Conservation (phyloP, 1,140 invertebrate genomes). For the Cotesia chilonis region DNA sequence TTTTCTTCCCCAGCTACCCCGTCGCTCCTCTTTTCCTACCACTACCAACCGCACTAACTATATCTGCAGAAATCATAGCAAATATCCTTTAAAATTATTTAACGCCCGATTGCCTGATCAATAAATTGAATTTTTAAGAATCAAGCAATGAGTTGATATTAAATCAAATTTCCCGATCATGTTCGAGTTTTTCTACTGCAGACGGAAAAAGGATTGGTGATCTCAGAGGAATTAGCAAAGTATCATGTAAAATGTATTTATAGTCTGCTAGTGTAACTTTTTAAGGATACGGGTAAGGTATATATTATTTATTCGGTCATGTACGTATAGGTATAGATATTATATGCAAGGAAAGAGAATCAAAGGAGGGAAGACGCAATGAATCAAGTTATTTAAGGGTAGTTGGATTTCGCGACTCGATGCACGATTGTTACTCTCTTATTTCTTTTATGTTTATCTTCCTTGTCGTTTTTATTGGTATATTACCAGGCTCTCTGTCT, state of each 20-base stretch:
- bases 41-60: not conserved
- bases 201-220: slow-evolving; percentile 40
- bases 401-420: slow-evolving; percentile 66
- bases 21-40: no score
- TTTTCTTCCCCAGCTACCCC: slow-evolving; percentile 2
- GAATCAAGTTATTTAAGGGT: slow-evolving; percentile 67
- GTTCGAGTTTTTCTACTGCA: not conserved
- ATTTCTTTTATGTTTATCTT: slow-evolving; percentile 34
- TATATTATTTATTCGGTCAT: not conserved
- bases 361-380: slow-evolving; percentile 45
- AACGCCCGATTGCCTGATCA: not conserved
- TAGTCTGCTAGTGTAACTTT: slow-evolving; percentile 5
- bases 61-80: not conserved
- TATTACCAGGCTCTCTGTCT: no score
- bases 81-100: not conserved
- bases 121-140: not conserved
- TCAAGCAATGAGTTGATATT: no score
- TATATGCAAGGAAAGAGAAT: not conserved
- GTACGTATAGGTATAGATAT: not conserved
- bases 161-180: no score
- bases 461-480: no score
- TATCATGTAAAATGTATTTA: slow-evolving; percentile 43
- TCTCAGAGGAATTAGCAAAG: slow-evolving; percentile 60
- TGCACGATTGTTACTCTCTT: slow-evolving; percentile 50
- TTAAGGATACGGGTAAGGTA: slow-evolving; percentile 31